Conservation (phyloP, 2,888 invertebrate genomes). For the Eurois occulta region DNA sequence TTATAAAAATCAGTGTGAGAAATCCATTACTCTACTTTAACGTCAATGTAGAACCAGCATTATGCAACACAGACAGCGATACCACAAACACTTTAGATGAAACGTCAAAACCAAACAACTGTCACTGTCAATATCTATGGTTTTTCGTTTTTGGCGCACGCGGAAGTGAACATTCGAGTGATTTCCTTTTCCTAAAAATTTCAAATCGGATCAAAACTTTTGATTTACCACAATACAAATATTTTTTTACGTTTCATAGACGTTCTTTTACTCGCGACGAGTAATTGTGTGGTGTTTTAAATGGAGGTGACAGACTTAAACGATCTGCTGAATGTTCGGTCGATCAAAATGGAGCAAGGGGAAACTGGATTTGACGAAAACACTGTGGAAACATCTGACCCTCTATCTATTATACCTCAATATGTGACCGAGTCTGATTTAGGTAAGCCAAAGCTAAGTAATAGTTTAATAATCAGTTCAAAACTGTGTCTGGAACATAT, state of each 20-base stretch:
- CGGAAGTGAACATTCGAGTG: constrained; percentile 84
- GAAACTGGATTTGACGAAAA: constrained; percentile 80
- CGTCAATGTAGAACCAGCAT: not conserved
- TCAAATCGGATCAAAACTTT: constrained; percentile 77
- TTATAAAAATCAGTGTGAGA: not conserved
- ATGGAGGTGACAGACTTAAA: constrained; percentile 87
- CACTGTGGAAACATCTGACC: constrained; percentile 78
- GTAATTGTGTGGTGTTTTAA: constrained; percentile 46
- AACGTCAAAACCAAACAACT: constrained; percentile 51
- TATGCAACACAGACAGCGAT: not conserved
- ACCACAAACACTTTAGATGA: constrained; percentile 36
- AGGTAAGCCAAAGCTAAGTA: constrained; percentile 74
- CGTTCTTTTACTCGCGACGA: constrained; percentile 8
- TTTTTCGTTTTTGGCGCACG: constrained; percentile 82
- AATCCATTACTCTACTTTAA: not conserved
- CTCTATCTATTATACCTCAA: constrained; percentile 84
- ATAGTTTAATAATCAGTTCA: not conserved
- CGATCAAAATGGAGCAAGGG: constrained; percentile 86
- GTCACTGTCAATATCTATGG: constrained; percentile 70
- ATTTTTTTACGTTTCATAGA: constrained; percentile 13
- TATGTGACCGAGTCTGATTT: constrained; percentile 88
- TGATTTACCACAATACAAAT: constrained; percentile 40
- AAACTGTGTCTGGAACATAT: not conserved
- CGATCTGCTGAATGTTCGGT: constrained; percentile 83
- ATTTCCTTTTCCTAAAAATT: constrained; percentile 86